Evolutionary conservation across 2,797 vertebrate species (phyloP).

Genomic region (Eupleurogrammus muticus): DNA sequence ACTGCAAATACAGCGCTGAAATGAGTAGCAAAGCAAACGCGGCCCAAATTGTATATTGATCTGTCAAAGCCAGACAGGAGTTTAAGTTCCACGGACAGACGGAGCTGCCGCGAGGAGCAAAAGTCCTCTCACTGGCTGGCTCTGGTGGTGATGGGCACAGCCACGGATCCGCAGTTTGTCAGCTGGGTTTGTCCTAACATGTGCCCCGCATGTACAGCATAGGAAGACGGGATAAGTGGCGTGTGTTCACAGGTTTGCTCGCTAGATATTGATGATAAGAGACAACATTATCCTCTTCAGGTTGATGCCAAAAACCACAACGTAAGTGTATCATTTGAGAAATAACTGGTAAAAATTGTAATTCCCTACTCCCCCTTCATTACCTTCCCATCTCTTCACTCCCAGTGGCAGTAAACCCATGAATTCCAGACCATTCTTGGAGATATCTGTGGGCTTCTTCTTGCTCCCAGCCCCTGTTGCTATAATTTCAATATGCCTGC

Average conservation of each 20-base stretch:
- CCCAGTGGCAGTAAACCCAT: conserved; percentile 51
- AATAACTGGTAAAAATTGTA: conserved; percentile 1
- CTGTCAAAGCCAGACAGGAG: conserved; percentile 25
- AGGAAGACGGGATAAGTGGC: background rate
- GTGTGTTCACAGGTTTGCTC: background rate
- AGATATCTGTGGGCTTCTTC: conserved; percentile 71
- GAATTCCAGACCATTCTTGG: conserved; percentile 73
- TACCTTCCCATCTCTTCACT: conserved; percentile 52
- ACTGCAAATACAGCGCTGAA: conserved; percentile 11
- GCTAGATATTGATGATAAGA: background rate
- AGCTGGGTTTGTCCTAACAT: too few relatives aligned
- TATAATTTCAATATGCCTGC: conserved; percentile 67
- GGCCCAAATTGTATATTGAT: conserved; percentile 54
- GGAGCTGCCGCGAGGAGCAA: conserved; percentile 17
- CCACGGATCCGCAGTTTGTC: too few relatives aligned
- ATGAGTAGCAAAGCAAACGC: conserved; percentile 40
- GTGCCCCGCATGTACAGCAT: background rate
- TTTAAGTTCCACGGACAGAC: conserved; percentile 17
- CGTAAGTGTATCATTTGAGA: conserved; percentile 6
- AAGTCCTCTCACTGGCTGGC: conserved; percentile 7
- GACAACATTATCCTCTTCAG: conserved; percentile 6
- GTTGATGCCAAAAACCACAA: conserved; percentile 12
- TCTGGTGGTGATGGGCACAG: background rate
- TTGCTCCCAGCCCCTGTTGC: conserved; percentile 64
- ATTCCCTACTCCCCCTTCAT: conserved; percentile 38